Percentiles rank a stretch among this genome's conserved stretches.
Conservation (phyloP, 2,888 invertebrate species). For the Gandaritis pyraliata region DNA sequence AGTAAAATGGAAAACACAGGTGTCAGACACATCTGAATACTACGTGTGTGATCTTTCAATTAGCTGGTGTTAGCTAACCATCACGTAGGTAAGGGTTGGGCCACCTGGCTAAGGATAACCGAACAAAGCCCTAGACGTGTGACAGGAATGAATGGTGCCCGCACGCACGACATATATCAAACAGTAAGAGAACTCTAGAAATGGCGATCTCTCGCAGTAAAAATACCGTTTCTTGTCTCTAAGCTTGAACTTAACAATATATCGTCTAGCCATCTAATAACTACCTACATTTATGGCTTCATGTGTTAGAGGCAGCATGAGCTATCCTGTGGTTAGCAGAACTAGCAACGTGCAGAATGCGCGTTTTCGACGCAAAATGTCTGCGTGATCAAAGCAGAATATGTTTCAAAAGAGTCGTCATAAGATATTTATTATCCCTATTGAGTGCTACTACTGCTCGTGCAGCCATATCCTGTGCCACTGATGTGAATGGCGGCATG, state of each 20-base stretch:
- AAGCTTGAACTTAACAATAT: neutral
- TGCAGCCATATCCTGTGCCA: slow-evolving; percentile 18
- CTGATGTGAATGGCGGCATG: slow-evolving; percentile 60
- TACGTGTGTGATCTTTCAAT: slow-evolving; percentile 45
- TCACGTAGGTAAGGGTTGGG: slow-evolving; percentile 33
- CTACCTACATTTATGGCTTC: no score
- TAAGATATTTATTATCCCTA: neutral
- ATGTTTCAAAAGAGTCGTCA: neutral
- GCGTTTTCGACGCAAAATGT: no score
- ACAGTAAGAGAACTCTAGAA: slow-evolving; percentile 11
- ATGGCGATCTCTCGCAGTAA: neutral
- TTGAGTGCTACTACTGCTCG: slow-evolving; percentile 18
- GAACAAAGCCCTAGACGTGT: slow-evolving; percentile 44
- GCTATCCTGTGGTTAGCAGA: no score
- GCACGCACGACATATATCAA: slow-evolving; percentile 31
- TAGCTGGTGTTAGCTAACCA: slow-evolving; percentile 47
- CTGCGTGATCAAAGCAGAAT: neutral
- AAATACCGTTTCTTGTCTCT: neutral
- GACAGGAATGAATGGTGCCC: slow-evolving; percentile 65
- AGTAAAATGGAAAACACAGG: slow-evolving; percentile 13
- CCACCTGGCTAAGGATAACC: slow-evolving; percentile 40
- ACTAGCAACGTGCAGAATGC: no score
- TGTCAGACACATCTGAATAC: slow-evolving; percentile 21
- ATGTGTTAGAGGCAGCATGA: no score
- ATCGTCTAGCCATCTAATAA: no score